phyloP scores from a whole-genome alignment of 2,113 vertebrate species.

The Oncorhynchus masou region DNA sequence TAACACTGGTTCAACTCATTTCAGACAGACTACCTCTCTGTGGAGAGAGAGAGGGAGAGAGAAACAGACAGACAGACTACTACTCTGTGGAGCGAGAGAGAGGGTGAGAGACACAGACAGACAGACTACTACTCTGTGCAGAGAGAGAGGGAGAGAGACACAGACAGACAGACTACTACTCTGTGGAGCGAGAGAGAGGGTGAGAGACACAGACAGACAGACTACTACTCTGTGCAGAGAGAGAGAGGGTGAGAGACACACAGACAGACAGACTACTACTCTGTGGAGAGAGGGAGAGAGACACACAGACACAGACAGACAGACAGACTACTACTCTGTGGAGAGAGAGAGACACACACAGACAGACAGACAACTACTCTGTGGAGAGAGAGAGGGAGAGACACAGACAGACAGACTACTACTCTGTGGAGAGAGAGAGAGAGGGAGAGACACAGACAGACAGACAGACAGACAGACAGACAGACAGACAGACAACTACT shows the following conservation, averaged over 20 bases:
- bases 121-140: neutral
- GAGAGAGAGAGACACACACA: no score
- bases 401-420: no score
- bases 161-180: neutral
- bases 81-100: neutral
- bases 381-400: no score
- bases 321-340: no score
- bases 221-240: neutral
- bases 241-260: neutral
- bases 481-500: no score
- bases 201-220: conserved; percentile 22
- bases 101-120: conserved; percentile 22
- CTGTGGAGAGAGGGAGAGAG: neutral
- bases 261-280: neutral
- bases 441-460: no score
- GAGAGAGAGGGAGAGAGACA: no score
- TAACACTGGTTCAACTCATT: conserved; percentile 52
- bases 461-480: neutral
- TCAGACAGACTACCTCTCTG: conserved; percentile 16
- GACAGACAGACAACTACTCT: no score
- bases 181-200: neutral
- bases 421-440: no score
- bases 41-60: neutral
- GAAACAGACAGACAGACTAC: conserved; percentile 16
- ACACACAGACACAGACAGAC: no score